These are phyloP conservation scores for Aeoliscus strigatus DNA, from an alignment of 2,797 vertebrate genomes.

Conservation along the genomic window DNA sequence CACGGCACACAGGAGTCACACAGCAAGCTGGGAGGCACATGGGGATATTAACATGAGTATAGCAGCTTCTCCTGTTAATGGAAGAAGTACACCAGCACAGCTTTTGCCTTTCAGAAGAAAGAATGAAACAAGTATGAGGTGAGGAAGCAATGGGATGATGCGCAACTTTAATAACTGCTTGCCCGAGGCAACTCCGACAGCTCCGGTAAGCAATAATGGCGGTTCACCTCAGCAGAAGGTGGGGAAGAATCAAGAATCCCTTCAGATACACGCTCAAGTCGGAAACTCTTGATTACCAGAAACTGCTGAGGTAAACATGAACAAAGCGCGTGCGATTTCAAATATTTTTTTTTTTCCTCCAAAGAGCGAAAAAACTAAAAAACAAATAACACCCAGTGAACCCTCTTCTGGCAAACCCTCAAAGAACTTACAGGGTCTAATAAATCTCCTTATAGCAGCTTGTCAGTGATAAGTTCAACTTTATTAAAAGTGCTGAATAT, in stretches of 20 bases:
- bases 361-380: conserved; percentile 10
- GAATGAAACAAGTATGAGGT: conserved; percentile 4
- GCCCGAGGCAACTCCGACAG: conserved; percentile 10
- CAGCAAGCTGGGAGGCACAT: conserved; percentile 53
- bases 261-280: conserved; percentile 18
- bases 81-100: conserved; percentile 12
- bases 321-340: conserved; percentile 25
- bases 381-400: conserved; percentile 56
- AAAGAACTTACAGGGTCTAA: conserved; percentile 52
- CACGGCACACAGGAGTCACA: conserved; percentile 49
- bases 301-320: conserved; percentile 50
- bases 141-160: conserved; percentile 10
- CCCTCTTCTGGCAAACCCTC: conserved; percentile 66
- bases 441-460: conserved; percentile 58
- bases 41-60: conserved; percentile 38
- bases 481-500: conserved; percentile 65
- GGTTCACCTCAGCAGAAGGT: conserved; percentile 48
- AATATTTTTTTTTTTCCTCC: conserved; percentile 23
- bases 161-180: conserved; percentile 14
- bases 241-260: conserved; percentile 21
- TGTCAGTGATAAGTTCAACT: conserved; percentile 67
- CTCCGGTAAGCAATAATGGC: conserved; percentile 16
- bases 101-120: neutral
- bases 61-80: conserved; percentile 18
- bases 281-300: conserved; percentile 26